Conservation (phyloP, 2,888 invertebrate genomes). For the Patella depressa region DNA sequence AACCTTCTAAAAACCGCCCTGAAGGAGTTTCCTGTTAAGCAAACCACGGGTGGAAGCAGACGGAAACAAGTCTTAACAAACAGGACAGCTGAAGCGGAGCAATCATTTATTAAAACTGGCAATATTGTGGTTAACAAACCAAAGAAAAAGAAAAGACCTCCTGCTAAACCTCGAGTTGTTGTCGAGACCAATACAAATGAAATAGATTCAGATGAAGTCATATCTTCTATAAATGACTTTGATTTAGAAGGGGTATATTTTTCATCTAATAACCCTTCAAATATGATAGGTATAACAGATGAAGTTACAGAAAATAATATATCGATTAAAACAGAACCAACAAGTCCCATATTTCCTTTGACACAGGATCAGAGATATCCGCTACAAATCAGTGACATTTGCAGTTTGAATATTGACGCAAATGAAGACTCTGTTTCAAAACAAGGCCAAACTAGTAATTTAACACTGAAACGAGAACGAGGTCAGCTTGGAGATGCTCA, state of each 20-base stretch:
- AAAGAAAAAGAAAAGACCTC: background rate
- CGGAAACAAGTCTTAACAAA: background rate
- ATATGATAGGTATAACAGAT: background rate
- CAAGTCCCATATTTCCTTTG: background rate
- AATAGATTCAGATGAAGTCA: background rate
- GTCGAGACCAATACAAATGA: background rate
- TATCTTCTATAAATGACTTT: background rate
- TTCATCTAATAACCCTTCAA: background rate
- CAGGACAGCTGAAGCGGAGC: background rate
- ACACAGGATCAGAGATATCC: too few relatives aligned
- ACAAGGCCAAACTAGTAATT: background rate
- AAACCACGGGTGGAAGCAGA: background rate
- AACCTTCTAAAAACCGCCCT: background rate
- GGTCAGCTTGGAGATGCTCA: too few relatives aligned
- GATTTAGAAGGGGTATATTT: background rate
- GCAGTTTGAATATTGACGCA: background rate
- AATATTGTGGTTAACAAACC: background rate
- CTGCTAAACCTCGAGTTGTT: background rate
- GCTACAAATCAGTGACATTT: too few relatives aligned
- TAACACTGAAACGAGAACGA: background rate
- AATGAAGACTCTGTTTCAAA: background rate
- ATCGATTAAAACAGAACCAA: background rate
- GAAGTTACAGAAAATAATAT: background rate
- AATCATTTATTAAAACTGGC: background rate
- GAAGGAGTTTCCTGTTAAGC: background rate